phyloP scores from a whole-genome alignment of 1,140 invertebrate genomes.

The Pogonognathellus flavescens region DNA sequence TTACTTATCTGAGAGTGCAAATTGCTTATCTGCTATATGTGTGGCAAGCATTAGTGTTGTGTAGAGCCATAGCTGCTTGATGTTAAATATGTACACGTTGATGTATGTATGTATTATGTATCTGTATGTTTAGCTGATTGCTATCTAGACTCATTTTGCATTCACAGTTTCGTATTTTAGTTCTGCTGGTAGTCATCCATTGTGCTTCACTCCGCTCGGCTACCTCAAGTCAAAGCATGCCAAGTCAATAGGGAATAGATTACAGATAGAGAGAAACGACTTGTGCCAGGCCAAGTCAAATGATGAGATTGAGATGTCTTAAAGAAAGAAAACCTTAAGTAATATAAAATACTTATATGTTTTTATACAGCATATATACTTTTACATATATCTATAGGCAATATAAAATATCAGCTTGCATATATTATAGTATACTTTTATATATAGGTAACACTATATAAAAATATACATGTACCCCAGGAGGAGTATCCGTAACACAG shows the following conservation, averaged over 20 bases:
- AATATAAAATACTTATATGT: too few relatives aligned
- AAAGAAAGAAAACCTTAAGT: too few relatives aligned
- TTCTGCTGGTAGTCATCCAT: background rate
- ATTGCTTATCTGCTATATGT: background rate
- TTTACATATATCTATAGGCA: too few relatives aligned
- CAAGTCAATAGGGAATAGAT: conserved; percentile 27
- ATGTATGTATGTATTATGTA: background rate
- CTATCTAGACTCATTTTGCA: conserved; percentile 28
- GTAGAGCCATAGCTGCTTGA: background rate
- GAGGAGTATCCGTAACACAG: too few relatives aligned
- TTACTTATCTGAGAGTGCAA: background rate
- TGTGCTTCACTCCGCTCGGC: background rate
- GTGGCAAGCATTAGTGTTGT: background rate
- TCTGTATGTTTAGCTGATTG: background rate
- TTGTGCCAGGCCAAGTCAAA: conserved; percentile 5
- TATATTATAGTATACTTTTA: too few relatives aligned
- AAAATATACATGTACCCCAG: too few relatives aligned
- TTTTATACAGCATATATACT: too few relatives aligned
- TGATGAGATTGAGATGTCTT: conserved; percentile 15
- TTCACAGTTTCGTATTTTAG: conserved; percentile 12
- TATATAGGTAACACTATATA: too few relatives aligned
- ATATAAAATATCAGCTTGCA: too few relatives aligned
- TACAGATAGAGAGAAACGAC: conserved; percentile 18
- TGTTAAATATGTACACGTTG: background rate
- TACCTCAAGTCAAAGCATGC: conserved; percentile 28